Evolutionary conservation across 2,888 invertebrate species (phyloP), one percentile per base, ranked within the genome.

Genomic region (Tinea pellionella): DNA sequence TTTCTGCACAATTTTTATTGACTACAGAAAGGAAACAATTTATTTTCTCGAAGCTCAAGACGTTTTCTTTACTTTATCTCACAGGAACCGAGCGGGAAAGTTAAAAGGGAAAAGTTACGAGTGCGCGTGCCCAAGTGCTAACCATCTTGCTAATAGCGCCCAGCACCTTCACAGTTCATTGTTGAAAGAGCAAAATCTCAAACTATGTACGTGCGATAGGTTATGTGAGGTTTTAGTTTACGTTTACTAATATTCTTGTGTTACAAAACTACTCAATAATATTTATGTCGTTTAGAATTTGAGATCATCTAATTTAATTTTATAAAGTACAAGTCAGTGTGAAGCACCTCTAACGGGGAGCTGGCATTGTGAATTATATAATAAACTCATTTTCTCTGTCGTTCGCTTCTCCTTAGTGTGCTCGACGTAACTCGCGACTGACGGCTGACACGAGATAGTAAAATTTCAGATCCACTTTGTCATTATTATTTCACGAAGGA

Each of bases 361-460:
- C 57, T 13, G 57, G 69, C 68, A 61, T 63, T 42, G 63, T 75
- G 68, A 75, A 79, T 76, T 74, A 74, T 78, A 69, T 68, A 77
- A 71, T 66, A 64, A 66, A 63, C 63, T 67, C 66, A 64, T 66
- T 69, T 59, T 62, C 53, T 63, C 62, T 59, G 66, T 66, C 64
- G 68, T 68, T 71, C 64, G 64, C 62, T 62, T 62, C 61, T 63
- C 60, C 32, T 18, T 47, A 15, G 47, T 13, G 55, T 6, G 11
- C 32, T 13, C 32, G 30, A 15, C 57, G 32, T 15, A 32, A 13
- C 32, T 30, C 57, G 55, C 9, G 57, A 57, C 32, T 57, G 57
- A 57, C 57, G 55, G 57, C 57, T 57, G 57, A 57, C 53, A 13
- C 32, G 57, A 57, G 57, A 57, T 57, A 57, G 32, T 57, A 57